Evolutionary conservation across 1,140 invertebrate genomes (phyloP).

Genomic region (Ctenoplectra terminalis): DNA sequence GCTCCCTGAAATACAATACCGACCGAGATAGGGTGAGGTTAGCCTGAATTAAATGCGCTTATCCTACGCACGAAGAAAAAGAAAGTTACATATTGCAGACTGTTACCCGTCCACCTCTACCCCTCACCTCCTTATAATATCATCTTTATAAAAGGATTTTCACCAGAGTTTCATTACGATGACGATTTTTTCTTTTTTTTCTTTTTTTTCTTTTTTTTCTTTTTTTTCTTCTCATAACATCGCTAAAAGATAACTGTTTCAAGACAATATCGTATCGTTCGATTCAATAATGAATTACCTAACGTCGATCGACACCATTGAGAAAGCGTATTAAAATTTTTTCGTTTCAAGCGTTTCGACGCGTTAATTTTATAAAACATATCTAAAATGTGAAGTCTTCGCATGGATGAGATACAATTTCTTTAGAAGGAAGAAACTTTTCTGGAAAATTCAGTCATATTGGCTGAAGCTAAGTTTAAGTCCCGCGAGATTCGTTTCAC

Average conservation of each 20-base stretch:
- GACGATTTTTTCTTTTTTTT: background rate
- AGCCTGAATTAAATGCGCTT: conserved; percentile 55
- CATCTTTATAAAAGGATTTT: conserved; percentile 27
- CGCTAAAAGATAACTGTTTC: background rate
- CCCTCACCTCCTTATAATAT: conserved; percentile 16
- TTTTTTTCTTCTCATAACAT: background rate
- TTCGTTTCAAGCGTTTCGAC: no score
- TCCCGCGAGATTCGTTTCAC: background rate
- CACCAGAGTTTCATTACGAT: background rate
- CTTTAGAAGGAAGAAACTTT: background rate
- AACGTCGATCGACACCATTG: no score
- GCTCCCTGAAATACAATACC: conserved; percentile 28
- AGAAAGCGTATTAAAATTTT: no score
- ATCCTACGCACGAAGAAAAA: conserved; percentile 47
- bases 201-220: background rate
- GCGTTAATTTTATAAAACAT: background rate
- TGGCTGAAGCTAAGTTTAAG: background rate
- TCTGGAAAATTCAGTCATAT: background rate
- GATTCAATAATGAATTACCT: background rate
- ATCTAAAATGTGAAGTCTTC: background rate
- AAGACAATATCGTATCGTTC: background rate
- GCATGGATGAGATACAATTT: background rate
- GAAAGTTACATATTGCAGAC: no score
- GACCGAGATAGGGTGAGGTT: background rate
- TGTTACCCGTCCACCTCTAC: no score